These are phyloP conservation scores for Perizoma flavofasciatum DNA, from an alignment of 2,888 invertebrate genomes.

Conservation along the genomic window DNA sequence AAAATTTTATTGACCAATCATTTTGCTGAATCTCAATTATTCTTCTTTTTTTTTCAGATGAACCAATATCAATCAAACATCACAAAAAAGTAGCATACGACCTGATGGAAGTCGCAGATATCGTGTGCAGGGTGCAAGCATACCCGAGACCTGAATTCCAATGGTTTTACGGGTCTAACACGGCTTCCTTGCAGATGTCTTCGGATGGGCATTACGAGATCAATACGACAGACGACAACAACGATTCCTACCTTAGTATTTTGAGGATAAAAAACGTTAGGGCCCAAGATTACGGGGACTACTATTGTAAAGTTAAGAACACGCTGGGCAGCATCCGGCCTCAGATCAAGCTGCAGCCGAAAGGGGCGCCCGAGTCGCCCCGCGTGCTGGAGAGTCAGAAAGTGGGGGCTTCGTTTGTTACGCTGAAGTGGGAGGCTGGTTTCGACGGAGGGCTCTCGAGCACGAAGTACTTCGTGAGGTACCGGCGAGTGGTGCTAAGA, in stretches of 20 bases:
- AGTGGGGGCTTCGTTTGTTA: slow-evolving; percentile 91
- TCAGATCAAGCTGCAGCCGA: slow-evolving; percentile 91
- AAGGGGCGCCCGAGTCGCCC: slow-evolving; percentile 94
- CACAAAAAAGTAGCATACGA: slow-evolving; percentile 96
- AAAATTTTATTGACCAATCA: neutral
- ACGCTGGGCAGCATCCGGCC: slow-evolving; percentile 90
- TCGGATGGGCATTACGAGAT: slow-evolving; percentile 94
- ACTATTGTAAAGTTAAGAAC: slow-evolving; percentile 94
- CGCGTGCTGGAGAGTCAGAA: slow-evolving; percentile 88
- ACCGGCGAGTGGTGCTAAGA: slow-evolving; percentile 85
- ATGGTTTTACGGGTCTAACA: slow-evolving; percentile 92
- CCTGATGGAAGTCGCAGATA: slow-evolving; percentile 92
- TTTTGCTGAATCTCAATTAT: neutral
- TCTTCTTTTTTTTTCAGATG: slow-evolving; percentile 81
- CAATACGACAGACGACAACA: slow-evolving; percentile 90
- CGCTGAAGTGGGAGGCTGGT: slow-evolving; percentile 93
- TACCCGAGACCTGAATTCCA: slow-evolving; percentile 97
- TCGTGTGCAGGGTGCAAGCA: slow-evolving; percentile 94
- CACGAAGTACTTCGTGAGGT: slow-evolving; percentile 94
- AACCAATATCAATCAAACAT: slow-evolving; percentile 93
- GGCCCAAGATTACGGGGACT: slow-evolving; percentile 95
- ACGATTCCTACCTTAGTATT: slow-evolving; percentile 93
- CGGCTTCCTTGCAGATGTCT: slow-evolving; percentile 89
- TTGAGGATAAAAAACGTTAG: slow-evolving; percentile 89
- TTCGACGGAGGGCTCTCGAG: slow-evolving; percentile 95